A percentile compares a stretch with the other conserved stretches of the same genome.
These are phyloP conservation scores for Chromobotia macracanthus DNA, from an alignment of 2,797 vertebrate genomes.

Conservation along the genomic window DNA sequence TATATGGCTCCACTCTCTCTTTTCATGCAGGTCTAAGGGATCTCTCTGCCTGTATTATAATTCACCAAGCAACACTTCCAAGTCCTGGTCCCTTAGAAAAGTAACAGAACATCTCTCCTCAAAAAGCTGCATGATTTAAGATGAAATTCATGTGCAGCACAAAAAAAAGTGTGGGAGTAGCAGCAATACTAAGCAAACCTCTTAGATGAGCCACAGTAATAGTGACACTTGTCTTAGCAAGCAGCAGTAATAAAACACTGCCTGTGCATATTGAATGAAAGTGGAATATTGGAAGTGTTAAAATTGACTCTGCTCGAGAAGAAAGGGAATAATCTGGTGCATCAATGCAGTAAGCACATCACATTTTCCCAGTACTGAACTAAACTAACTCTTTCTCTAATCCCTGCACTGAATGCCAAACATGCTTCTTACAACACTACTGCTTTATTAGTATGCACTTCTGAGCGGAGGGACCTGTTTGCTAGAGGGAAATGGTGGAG, in stretches of 20 bases:
- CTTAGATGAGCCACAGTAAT: not conserved
- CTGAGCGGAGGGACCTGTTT: conserved; percentile 56
- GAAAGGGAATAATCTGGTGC: conserved; percentile 60
- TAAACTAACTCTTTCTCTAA: conserved; percentile 26
- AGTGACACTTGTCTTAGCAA: not conserved
- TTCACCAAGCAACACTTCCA: not conserved
- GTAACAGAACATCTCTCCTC: not conserved
- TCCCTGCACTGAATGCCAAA: conserved; percentile 65
- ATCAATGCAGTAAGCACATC: conserved; percentile 59
- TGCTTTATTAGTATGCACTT: conserved; percentile 64
- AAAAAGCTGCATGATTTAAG: not conserved
- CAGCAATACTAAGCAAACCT: not conserved
- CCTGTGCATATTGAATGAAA: conserved; percentile 68
- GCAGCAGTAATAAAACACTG: conserved; percentile 37
- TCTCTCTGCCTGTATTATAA: not conserved
- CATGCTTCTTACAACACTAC: conserved; percentile 54
- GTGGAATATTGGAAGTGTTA: conserved; percentile 64
- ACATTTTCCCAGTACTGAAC: conserved; percentile 63
- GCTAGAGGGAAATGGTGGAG: conserved; percentile 47
- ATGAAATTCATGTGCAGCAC: not conserved
- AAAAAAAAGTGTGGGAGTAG: not conserved
- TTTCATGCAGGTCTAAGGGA: not conserved
- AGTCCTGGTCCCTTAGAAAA: not conserved
- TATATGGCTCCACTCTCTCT: not conserved
- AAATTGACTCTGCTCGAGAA: conserved; percentile 58